Evolutionary conservation across 2,797 vertebrate genomes (phyloP).

Genomic region (Orestias chungarensis): DNA sequence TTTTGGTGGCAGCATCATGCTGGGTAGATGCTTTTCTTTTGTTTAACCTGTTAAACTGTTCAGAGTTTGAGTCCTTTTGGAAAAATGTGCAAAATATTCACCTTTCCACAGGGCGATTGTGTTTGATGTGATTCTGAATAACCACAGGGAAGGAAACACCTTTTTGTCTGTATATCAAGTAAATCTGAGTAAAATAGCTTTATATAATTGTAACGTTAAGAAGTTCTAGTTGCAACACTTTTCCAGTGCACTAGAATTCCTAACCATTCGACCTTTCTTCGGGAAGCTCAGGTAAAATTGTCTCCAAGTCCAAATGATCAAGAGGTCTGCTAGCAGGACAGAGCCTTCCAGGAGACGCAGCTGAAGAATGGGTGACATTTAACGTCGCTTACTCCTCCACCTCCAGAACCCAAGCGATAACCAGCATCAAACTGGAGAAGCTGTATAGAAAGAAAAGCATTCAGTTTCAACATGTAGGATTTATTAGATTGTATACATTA

Average conservation of each 20-base stretch:
- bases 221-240: not conserved
- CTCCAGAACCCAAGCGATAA: conserved; percentile 87
- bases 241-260: not conserved
- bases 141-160: no score
- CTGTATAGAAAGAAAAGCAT: conserved; percentile 68
- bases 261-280: conserved; percentile 35
- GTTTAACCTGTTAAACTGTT: not conserved
- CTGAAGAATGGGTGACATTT: conserved; percentile 96
- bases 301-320: conserved; percentile 19
- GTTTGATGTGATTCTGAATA: no score
- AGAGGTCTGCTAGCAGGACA: conserved; percentile 69
- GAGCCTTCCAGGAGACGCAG: conserved; percentile 86
- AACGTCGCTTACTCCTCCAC: conserved; percentile 87
- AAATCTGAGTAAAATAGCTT: not conserved
- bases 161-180: not conserved
- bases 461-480: not conserved
- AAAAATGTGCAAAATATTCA: no score
- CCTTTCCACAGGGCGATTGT: no score
- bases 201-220: not conserved
- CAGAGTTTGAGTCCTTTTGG: no score
- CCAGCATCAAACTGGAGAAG: conserved; percentile 90
- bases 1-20: not conserved
- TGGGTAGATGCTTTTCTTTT: not conserved
- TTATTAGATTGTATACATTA: not conserved
- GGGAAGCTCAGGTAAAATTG: conserved; percentile 46